Evolutionary conservation across 2,888 invertebrate species (phyloP).

Genomic region (Polyommatus icarus): DNA sequence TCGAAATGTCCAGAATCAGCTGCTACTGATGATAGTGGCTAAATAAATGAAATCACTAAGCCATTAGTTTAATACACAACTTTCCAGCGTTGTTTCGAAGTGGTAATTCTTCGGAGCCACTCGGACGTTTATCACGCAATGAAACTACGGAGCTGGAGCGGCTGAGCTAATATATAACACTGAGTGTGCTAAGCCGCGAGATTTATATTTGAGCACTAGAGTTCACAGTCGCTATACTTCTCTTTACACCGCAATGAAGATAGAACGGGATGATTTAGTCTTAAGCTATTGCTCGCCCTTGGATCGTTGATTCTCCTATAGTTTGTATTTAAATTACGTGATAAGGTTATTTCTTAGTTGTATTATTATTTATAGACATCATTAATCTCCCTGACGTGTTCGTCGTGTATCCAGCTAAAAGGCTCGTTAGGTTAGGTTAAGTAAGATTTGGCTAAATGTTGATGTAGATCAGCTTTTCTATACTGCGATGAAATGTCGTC

Average conservation of each 20-base stretch:
- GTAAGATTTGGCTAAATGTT: too few species aligned
- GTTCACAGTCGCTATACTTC: constrained; percentile 3
- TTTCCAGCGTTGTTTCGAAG: constrained; percentile 14
- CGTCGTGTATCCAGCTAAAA: too few species aligned
- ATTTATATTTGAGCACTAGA: constrained; percentile 19
- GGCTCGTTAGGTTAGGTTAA: too few species aligned
- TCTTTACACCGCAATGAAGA: constrained; percentile 6
- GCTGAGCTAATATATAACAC: constrained; percentile 26
- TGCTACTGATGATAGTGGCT: background rate
- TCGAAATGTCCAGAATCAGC: background rate
- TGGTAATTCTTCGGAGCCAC: constrained; percentile 21
- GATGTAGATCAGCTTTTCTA: too few species aligned
- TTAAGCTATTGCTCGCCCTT: background rate
- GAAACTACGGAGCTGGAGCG: constrained; percentile 8
- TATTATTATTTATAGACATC: too few species aligned
- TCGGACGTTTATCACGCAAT: constrained; percentile 24
- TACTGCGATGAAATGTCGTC: background rate
- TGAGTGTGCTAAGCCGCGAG: constrained; percentile 14
- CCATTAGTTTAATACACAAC: constrained; percentile 15
- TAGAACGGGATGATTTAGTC: background rate
- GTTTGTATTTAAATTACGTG: background rate
- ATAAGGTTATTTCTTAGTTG: background rate
- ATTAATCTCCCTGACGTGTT: too few species aligned
- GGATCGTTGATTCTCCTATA: background rate
- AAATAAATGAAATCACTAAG: background rate